Evolutionary conservation across 2,797 vertebrate species (phyloP).

Genomic region (Pterois miles): DNA sequence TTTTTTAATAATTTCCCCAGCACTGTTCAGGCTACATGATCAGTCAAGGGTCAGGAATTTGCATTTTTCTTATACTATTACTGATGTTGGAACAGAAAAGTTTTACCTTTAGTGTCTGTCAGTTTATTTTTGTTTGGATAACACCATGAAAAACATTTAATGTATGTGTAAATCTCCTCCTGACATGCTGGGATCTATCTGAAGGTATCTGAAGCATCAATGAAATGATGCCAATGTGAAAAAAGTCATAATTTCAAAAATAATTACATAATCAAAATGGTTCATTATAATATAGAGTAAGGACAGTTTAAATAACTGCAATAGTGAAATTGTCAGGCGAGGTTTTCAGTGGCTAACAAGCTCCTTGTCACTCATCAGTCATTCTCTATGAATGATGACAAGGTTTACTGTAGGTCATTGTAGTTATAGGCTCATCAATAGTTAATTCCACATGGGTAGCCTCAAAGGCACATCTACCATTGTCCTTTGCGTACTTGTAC

Average conservation of each 20-base stretch:
- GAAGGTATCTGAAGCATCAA: not conserved
- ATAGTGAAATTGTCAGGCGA: not conserved
- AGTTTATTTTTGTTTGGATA: not conserved
- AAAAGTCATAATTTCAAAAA: not conserved
- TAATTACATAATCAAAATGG: not conserved
- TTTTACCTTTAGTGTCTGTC: not conserved
- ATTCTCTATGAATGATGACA: not conserved
- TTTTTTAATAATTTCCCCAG: not conserved
- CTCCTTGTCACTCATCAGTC: not conserved
- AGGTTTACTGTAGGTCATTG: not conserved
- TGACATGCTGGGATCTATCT: not conserved
- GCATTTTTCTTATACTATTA: not conserved
- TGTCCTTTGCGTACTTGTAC: not conserved
- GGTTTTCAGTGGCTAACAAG: not conserved
- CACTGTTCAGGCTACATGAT: not conserved
- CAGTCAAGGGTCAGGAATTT: not conserved
- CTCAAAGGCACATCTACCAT: not conserved
- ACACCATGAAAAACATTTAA: not conserved
- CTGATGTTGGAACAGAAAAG: not conserved
- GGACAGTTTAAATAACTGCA: not conserved
- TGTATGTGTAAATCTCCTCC: slow-evolving; percentile 25
- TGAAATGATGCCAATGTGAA: not conserved
- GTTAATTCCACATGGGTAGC: not conserved
- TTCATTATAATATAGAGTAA: not conserved
- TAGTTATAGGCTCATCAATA: not conserved